Evolutionary conservation across 1,140 invertebrate species (phyloP).

Genomic region (Lepidostoma basale): DNA sequence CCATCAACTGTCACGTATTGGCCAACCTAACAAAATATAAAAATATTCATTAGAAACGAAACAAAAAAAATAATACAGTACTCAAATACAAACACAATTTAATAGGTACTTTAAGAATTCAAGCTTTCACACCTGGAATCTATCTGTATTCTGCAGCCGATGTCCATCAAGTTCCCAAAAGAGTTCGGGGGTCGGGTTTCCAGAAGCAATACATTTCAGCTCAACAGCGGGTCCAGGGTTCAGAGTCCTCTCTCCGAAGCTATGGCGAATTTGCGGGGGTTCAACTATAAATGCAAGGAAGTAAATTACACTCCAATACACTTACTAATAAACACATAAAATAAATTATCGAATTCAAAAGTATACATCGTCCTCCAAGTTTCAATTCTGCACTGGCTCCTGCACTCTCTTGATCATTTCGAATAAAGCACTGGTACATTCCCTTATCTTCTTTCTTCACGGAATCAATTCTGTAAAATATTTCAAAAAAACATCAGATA

Average conservation of each 20-base stretch:
- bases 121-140: constrained; percentile 53
- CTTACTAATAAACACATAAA: background rate
- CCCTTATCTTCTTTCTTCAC: constrained; percentile 95
- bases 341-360: background rate
- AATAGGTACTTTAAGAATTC: background rate
- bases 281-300: constrained; percentile 75
- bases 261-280: constrained; percentile 84
- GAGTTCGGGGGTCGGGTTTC: constrained; percentile 94
- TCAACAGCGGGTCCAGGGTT: constrained; percentile 85
- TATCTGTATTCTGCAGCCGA: constrained; percentile 79
- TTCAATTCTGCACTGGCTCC: constrained; percentile 91
- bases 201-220: constrained; percentile 74
- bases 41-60: background rate
- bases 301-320: background rate
- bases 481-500: constrained; percentile 44
- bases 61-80: background rate
- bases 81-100: background rate
- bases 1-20: constrained; percentile 88
- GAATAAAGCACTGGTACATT: constrained; percentile 96
- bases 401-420: constrained; percentile 92
- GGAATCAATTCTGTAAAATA: constrained; percentile 73
- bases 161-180: constrained; percentile 92
- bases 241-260: constrained; percentile 85
- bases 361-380: constrained; percentile 87
- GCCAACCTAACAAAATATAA: constrained; percentile 66